Percentiles rank a stretch among this genome's conserved stretches.
These are phyloP conservation scores for Drosophila pseudoobscura DNA, from an alignment of 1,140 invertebrate species.

Conservation along the genomic window DNA sequence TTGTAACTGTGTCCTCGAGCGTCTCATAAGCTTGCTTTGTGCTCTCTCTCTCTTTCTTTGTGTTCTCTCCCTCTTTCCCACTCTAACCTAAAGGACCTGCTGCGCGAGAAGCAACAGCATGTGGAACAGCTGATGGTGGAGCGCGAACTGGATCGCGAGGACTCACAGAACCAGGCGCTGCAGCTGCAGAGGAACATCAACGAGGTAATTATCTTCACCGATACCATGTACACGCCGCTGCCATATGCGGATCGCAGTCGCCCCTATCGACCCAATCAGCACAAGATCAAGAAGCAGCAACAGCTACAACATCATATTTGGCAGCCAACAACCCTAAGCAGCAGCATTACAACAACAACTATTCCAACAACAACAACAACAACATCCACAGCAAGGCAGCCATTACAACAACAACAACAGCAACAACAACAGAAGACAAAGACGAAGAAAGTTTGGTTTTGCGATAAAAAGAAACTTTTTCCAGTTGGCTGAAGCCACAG, in stretches of 20 bases:
- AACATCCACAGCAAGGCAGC: conserved; percentile 31
- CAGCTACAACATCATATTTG: conserved; percentile 30
- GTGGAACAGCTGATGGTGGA: conserved; percentile 95
- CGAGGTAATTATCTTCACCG: conserved; percentile 83
- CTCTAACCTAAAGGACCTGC: conserved; percentile 87
- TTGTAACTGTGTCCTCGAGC: conserved; percentile 32
- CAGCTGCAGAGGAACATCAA: conserved; percentile 83
- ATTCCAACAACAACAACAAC: conserved; percentile 22
- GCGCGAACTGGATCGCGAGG: conserved; percentile 93
- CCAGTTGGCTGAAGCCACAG: conserved; percentile 64
- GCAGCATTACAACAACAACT: conserved; percentile 41
- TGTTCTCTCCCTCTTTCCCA: conserved; percentile 2
- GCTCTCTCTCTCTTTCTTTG: conserved; percentile 24
- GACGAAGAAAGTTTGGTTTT: conserved; percentile 83
- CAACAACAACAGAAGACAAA: conserved; percentile 38
- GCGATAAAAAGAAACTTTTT: conserved; percentile 83
- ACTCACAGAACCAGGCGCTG: conserved; percentile 86
- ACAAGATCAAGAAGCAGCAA: conserved; percentile 34
- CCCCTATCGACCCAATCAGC: conserved; percentile 53
- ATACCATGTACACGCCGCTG: conserved; percentile 74
- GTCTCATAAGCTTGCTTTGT: conserved; percentile 64
- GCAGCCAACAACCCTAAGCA: conserved; percentile 41
- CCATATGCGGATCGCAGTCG: conserved; percentile 71
- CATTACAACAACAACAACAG: conserved; percentile 27
- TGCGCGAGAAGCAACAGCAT: conserved; percentile 96